These are phyloP conservation scores for Glareola pratincola DNA, from an alignment of 2,113 vertebrate genomes.

Conservation along the genomic window DNA sequence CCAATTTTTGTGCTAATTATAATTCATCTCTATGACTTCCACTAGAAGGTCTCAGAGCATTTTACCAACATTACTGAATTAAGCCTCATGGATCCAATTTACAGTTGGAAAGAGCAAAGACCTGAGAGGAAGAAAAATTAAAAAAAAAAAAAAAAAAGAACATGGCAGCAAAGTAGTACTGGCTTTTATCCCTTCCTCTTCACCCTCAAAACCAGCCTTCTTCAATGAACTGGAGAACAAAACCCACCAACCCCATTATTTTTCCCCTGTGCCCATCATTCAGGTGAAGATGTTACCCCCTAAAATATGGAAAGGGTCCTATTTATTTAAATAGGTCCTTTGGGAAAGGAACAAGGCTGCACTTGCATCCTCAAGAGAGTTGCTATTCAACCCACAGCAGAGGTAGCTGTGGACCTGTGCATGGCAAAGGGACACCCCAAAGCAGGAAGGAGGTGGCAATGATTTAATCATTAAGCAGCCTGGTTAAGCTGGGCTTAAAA, in stretches of 20 bases:
- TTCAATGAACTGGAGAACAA: not conserved
- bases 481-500: not conserved
- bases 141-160: not conserved
- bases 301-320: not conserved
- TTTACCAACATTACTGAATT: not conserved
- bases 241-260: not conserved
- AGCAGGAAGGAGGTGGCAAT: not conserved
- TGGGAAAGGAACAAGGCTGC: not conserved
- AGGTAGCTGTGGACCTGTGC: not conserved
- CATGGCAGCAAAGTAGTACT: not conserved
- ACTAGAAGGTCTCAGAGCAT: conserved; percentile 2
- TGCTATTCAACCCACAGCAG: not conserved
- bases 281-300: not conserved
- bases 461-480: not conserved
- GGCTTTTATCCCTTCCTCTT: not conserved
- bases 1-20: conserved; percentile 47
- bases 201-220: not conserved
- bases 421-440: not conserved
- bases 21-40: conserved; percentile 12
- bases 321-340: not conserved
- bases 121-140: not conserved
- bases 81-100: not conserved
- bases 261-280: not conserved
- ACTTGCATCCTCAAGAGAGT: not conserved
- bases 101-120: not conserved